Base-by-base conservation (phyloP, 2,888 invertebrate species). In the Drosophila nigritarsus region DNA sequence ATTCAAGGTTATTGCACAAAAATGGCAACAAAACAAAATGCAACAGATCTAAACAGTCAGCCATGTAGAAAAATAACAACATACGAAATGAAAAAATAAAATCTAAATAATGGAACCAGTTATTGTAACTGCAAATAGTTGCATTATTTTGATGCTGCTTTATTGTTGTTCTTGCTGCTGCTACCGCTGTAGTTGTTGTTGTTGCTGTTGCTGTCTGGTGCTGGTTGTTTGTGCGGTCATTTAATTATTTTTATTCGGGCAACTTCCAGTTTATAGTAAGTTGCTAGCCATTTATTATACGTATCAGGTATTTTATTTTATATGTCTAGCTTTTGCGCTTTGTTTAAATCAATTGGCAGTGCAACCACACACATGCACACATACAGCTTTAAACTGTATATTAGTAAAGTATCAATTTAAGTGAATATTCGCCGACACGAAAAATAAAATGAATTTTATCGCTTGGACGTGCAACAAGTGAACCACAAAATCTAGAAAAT, bases 161-260 rank as follows among this genome's bases (percentile, higher is more conserved):
- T 65, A 51, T 69, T 69, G 51, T 56, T 65, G 40, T 53, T 63
- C 34, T 73, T 61, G 68, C 42, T 67, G 20, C 20, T 20, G 20
- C 65, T 56, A 24, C 20, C 27, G 49, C 27, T 27, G 38, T 20
- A 2, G 65, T 36, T 54, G 61, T 38, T 45, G 42, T 54, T 73
- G 51, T 69, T 58, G 73, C 24, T 66, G 63, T 53, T 73, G 63
- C 36, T 69, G 67, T 63, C 66, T 63, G 48, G 29, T 29, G 49
- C 42, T 32, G 38, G 65, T 32, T 64, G 62, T 65, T 71, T 68
- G 69, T 72, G 79, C 89, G 69, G 83, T 89, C 88, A 89, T 87
- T 87, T 72, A 83, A 85, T 72, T 84, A 75, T 78, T 83, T 87
- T 66, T 78, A 88, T 86, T 88, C 76, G 84, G 87, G 73, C 76